Percentiles rank a stretch among this genome's conserved stretches.
Evolutionary conservation across 2,888 invertebrate genomes (phyloP).

Genomic region (Erpobdella octoculata): DNA sequence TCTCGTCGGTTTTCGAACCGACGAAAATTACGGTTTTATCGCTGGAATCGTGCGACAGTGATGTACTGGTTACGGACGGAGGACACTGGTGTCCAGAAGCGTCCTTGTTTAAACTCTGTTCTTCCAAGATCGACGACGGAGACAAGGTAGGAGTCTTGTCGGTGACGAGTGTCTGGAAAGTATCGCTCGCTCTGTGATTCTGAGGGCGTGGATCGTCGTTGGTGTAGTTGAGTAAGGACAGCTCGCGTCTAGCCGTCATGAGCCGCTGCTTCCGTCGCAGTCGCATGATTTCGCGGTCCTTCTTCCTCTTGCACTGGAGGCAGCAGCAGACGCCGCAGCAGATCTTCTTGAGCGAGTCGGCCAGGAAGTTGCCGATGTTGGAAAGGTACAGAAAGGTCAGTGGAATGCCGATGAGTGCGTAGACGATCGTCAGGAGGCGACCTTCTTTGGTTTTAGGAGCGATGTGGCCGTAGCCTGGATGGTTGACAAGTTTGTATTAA

Average conservation of each 20-base stretch:
- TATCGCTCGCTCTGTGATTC: not conserved
- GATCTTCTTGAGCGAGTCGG: constrained; percentile 39
- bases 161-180: not conserved
- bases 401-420: constrained; percentile 41
- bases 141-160: not conserved
- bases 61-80: not conserved
- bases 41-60: not conserved
- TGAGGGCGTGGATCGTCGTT: not conserved
- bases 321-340: constrained; percentile 41
- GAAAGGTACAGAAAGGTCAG: constrained; percentile 41
- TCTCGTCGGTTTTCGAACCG: not conserved
- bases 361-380: constrained; percentile 42
- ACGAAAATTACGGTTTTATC: not conserved
- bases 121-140: not conserved
- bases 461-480: constrained; percentile 42
- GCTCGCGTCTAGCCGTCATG: constrained; percentile 8
- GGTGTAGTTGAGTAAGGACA: not conserved
- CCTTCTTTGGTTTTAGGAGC: constrained; percentile 40
- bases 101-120: not conserved
- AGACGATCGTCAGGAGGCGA: constrained; percentile 40
- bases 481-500: too few relatives aligned
- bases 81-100: not conserved
- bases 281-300: constrained; percentile 34
- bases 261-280: constrained; percentile 20
- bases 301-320: constrained; percentile 37